Percentiles rank a stretch among this genome's conserved stretches.
Evolutionary conservation across 2,888 invertebrate genomes (phyloP).

Genomic region (Campopleginae sp.): DNA sequence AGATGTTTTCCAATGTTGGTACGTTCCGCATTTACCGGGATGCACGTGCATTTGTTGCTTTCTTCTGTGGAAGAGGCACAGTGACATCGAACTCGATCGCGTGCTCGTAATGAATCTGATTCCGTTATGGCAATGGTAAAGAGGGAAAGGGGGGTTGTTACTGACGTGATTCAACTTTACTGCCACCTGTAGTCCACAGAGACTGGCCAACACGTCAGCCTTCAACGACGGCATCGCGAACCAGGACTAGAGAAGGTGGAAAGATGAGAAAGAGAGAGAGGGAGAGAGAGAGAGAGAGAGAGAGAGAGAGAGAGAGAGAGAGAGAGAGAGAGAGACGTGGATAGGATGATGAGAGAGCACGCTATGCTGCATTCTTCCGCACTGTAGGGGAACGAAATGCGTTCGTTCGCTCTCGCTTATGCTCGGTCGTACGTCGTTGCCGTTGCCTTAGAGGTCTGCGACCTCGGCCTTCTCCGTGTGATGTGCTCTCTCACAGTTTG

Average conservation of each 20-base stretch:
- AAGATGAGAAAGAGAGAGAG: constrained; percentile 15
- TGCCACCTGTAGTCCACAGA: constrained; percentile 69
- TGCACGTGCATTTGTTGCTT: constrained; percentile 47
- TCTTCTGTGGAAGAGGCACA: constrained; percentile 37
- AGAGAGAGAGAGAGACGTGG: constrained; percentile 14
- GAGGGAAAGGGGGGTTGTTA: constrained; percentile 64
- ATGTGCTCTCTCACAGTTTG: constrained; percentile 51
- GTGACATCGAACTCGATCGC: constrained; percentile 75
- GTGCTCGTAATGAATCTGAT: constrained; percentile 76
- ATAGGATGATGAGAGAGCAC: constrained; percentile 31
- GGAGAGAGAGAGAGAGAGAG: neutral
- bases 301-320: constrained; percentile 11
- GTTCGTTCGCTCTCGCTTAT: constrained; percentile 63
- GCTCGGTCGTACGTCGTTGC: constrained; percentile 51
- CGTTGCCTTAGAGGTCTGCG: constrained; percentile 62
- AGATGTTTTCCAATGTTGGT: constrained; percentile 36
- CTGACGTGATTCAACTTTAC: constrained; percentile 71
- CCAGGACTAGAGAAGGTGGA: constrained; percentile 17
- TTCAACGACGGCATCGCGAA: constrained; percentile 43
- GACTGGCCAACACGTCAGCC: constrained; percentile 70
- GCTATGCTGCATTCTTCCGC: constrained; percentile 62
- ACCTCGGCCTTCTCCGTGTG: constrained; percentile 60
- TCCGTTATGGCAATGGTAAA: constrained; percentile 71
- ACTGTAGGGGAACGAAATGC: constrained; percentile 62
- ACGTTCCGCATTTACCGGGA: neutral